These are phyloP conservation scores for Acrocephalus kingi DNA, from an alignment of 2,113 vertebrate species.

Conservation along the genomic window DNA sequence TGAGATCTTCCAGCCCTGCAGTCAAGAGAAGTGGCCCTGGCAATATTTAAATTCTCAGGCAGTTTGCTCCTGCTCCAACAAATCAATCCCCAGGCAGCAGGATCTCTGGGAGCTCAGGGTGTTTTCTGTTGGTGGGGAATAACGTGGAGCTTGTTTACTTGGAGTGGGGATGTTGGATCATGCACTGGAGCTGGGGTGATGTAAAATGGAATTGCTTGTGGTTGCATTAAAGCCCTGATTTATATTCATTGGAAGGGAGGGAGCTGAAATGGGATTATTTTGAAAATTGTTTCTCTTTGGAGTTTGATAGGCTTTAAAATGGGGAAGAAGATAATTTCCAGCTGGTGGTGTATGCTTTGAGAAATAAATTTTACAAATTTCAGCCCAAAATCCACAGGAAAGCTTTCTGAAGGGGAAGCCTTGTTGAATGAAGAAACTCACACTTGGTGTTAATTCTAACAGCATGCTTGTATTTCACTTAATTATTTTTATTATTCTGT, in stretches of 20 bases:
- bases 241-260: not conserved
- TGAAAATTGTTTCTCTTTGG: not conserved
- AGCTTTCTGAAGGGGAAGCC: not conserved
- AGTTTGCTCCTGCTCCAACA: not conserved
- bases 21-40: not conserved
- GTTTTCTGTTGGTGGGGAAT: not conserved
- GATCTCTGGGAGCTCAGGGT: not conserved
- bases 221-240: not conserved
- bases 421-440: not conserved
- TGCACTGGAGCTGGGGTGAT: not conserved
- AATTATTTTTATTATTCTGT: not conserved
- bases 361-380: not conserved
- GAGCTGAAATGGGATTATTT: not conserved
- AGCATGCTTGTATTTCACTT: accelerated
- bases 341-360: not conserved
- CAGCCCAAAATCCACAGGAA: not conserved
- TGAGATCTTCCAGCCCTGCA: not conserved
- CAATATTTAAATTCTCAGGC: not conserved
- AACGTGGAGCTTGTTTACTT: not conserved
- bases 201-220: not conserved
- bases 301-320: not conserved
- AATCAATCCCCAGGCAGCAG: not conserved
- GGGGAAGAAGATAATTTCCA: not conserved
- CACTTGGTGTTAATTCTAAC: not conserved
- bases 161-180: not conserved